Evolutionary conservation across 2,888 invertebrate species (phyloP), one percentile per base, ranked within the genome.

Genomic region (Microchrysa polita): DNA sequence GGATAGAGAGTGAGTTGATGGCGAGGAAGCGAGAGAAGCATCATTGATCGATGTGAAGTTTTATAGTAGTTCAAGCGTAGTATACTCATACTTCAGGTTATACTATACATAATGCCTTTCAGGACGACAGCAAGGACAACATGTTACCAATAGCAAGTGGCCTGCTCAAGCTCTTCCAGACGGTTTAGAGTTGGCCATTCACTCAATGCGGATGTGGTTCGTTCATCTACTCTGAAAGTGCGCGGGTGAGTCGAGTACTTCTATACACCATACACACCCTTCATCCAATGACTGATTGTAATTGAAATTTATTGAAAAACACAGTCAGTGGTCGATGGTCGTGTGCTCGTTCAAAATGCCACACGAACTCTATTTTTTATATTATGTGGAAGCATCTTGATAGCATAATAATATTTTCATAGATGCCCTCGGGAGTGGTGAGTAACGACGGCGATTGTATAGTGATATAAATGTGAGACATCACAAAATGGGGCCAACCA

Each of bases 301-400:
- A 74, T 72, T 74, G 59, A 74, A 74, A 74, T 74, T 71, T 72
- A 72, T 73, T 73, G 67, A 59, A 74, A 34, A 20, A 67, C 60
- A 40, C 16, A n/a, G 4, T 12, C 48, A n/a, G 12, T 12, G 12
- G 48, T 48, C 48, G 12, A 4, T 4, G 16, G 2, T 48, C 48
- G 12, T n/a, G 7, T 48, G 48, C 16, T 48, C 4, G 2, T 48
- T 48, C 48, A 48, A 48, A 48, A n/a, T n/a, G 48, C 16, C 48
- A n/a, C 16, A 4, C 48, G 12, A 12, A 48, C 48, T 48, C 16
- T 34, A 34, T 7, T 34, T 34, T 34, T 2, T 34, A 34, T 34
- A 2, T 34, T 34, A 5, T 34, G 7, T 34, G 7, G 27, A 5
- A 34, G 27, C 27, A 34, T 34, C 27, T 34, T 48, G 2, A 48